Base-by-base conservation (phyloP, 2,113 vertebrate species). In the Callospermophilus lateralis region DNA sequence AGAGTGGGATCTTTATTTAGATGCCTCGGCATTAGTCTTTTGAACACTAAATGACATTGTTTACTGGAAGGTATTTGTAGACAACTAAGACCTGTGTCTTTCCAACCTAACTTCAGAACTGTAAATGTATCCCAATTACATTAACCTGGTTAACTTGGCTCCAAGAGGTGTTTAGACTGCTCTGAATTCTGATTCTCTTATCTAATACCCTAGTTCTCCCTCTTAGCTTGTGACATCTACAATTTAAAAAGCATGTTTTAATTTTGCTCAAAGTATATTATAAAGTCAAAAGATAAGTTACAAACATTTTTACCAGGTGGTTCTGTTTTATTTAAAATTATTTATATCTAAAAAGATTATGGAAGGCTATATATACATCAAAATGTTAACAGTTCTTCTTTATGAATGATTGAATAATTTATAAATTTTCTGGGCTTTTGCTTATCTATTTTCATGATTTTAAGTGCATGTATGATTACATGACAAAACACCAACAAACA, bases 361-460 rank as follows among this genome's bases (percentile, higher is more conserved):
- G 26, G 15, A 65, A 92, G 28, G 58, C 1, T 30, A 77, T 30
- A 55, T 0, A 63, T 45, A 45, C 0, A 72, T n/a, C 16, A 77
- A 68, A 90, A 90, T 85, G 1, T 68, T 79, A 72, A 53, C 34
- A 61, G 16, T 72, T 37, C 30, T 95, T n/a, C 73, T 37, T 39
- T 83, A 58, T 67, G 28, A 92, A 51, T 86, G 22, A 67, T 39
- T 87, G n/a, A 65, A 32, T 74, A 17, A 78, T 77, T 92, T 89
- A 42, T 83, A 93, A 72, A 8, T 42, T 91, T 63, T 32, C 79
- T 37, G 67, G n/a, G 26, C 4, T 63, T 89, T 12, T 74, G n/a
- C 16, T 81, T 79, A 55, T 45, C 51, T 58, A 28, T n/a, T 88
- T 89, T 95, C 58, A 48, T 84, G 34, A 93, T 42, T 93, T 93